phyloP scores from a whole-genome alignment of 2,797 vertebrate species.

The Tinamus major region DNA sequence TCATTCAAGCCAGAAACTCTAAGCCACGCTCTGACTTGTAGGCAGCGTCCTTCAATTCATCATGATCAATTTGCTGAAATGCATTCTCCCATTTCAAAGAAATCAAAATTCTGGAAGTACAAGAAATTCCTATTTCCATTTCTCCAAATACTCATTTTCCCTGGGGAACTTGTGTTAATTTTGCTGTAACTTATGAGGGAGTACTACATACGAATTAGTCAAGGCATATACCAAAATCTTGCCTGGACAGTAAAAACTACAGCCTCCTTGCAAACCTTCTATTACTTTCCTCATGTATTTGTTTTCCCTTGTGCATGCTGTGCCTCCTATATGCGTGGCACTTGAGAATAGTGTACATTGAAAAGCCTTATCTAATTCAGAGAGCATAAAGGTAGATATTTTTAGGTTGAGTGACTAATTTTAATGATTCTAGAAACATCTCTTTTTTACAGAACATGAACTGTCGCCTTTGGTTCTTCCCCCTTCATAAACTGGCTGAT shows the following conservation, averaged over 20 bases:
- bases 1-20: background rate
- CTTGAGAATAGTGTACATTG: background rate
- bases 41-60: background rate
- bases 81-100: background rate
- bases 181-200: background rate
- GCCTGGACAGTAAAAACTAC: background rate
- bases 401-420: background rate
- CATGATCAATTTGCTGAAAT: background rate
- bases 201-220: background rate
- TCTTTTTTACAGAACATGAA: background rate
- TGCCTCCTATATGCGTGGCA: background rate
- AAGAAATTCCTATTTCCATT: background rate
- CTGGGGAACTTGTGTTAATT: background rate
- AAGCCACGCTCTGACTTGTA: background rate
- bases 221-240: background rate
- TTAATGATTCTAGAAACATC: background rate
- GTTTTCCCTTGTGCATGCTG: background rate
- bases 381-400: background rate
- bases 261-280: background rate
- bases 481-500: background rate
- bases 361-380: background rate
- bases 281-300: background rate
- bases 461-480: background rate
- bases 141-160: background rate
- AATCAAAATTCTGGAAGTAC: background rate